Evolutionary conservation across 2,888 invertebrate genomes (phyloP).

Genomic region (Cloeon dipterum): DNA sequence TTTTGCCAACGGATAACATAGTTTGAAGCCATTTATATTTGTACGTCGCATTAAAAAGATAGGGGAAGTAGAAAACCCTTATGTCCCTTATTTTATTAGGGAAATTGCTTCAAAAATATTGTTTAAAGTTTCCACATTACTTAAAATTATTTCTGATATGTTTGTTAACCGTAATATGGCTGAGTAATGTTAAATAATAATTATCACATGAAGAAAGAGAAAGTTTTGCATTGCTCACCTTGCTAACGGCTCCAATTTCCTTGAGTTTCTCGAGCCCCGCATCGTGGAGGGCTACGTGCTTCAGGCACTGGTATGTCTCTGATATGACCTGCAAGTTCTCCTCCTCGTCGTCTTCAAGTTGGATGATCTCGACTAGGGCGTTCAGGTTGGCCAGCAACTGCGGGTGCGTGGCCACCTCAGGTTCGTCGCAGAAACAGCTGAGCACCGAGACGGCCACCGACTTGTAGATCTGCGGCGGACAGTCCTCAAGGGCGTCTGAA

Average conservation of each 20-base stretch:
- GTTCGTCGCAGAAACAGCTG: slow-evolving; percentile 64
- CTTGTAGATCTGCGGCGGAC: slow-evolving; percentile 74
- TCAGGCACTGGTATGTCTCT: slow-evolving; percentile 64
- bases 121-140: too few relatives aligned
- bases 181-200: too few relatives aligned
- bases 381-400: slow-evolving; percentile 68
- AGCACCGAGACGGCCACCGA: slow-evolving; percentile 73
- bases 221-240: too few relatives aligned
- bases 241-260: slow-evolving; percentile 51
- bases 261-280: slow-evolving; percentile 60
- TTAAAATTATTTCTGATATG: too few relatives aligned
- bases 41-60: too few relatives aligned
- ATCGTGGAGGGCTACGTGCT: slow-evolving; percentile 53
- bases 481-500: slow-evolving; percentile 58
- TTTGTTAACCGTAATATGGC: too few relatives aligned
- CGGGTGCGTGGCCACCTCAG: slow-evolving; percentile 54
- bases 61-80: too few relatives aligned
- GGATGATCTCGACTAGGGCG: slow-evolving; percentile 61
- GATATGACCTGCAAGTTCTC: slow-evolving; percentile 69
- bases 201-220: too few relatives aligned
- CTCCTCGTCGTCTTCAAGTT: slow-evolving; percentile 63
- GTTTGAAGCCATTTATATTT: too few relatives aligned
- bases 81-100: too few relatives aligned
- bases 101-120: too few relatives aligned
- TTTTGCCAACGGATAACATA: too few relatives aligned